Evolutionary conservation across 2,888 invertebrate genomes (phyloP), one percentile per base, ranked within the genome.

Genomic region (Tachina fera): DNA sequence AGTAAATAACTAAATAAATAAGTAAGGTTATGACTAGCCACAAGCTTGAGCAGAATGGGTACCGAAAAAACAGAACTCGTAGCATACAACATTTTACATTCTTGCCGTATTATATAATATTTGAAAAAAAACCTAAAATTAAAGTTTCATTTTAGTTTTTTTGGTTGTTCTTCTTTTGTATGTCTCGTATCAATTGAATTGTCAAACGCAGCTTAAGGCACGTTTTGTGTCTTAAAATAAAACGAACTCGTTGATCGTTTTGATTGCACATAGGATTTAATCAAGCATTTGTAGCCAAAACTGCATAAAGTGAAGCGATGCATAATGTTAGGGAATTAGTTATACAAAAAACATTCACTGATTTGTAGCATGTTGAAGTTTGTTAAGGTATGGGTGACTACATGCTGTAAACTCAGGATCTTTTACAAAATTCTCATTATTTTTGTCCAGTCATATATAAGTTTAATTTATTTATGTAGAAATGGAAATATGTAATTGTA

Each of bases 261-360:
- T 61, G 43, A 43, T 60, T 31, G 6, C 31, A 16, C 22, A n/a
- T 67, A 53, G 31, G 10, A 79, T 71, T 78, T 60, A 76, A 60
- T 76, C 68, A 61, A 82, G 85, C 87, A 84, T 88, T 82, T 84
- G 79, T 80, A 86, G 79, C 74, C 77, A 80, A 74, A 86, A 85
- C 84, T 87, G 88, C 88, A 88, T 88, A 87, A 84, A 84, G 81
- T 65, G 53, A 51, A 84, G 60, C 58, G 78, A 87, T 86, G 82
- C 83, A 71, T 83, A 81, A 65, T 75, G 4, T 84, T 76, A 63
- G 58, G 39, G 80, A 65, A 79, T 60, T 78, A 82, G 67, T 53
- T 31, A 22, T 67, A 58, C 14, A 41, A 70, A 11, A 51, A 41
- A 19, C 56, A 56, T 63, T 43, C 76, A 61, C 76, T 70, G 68